A percentile compares a stretch with the other conserved stretches of the same genome.
These are phyloP conservation scores for Rhopalosiphum padi DNA, from an alignment of 1,140 invertebrate species.

Conservation along the genomic window DNA sequence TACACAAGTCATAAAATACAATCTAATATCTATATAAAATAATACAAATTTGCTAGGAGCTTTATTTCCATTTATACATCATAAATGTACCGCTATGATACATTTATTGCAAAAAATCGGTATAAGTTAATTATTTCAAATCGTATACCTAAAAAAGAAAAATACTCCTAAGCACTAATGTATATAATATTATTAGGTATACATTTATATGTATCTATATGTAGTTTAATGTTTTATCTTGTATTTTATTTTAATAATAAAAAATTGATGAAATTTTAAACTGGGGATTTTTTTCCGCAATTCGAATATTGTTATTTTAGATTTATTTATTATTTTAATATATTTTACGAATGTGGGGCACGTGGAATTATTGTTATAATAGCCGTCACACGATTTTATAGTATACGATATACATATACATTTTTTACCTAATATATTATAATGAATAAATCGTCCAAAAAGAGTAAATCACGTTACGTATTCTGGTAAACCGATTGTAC, in stretches of 20 bases:
- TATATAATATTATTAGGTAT: not conserved
- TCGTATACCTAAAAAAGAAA: not conserved
- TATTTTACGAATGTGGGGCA: not conserved
- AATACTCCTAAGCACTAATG: not conserved
- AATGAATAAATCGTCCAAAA: not conserved
- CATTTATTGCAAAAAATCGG: not conserved
- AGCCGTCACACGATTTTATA: not conserved
- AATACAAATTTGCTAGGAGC: not conserved
- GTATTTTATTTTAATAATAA: not conserved
- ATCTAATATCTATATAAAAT: not conserved
- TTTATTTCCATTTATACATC: not conserved
- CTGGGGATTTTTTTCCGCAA: not conserved
- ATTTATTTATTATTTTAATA: too few relatives aligned
- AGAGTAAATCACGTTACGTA: constrained; percentile 21
- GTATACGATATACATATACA: not conserved
- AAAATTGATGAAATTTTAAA: not conserved
- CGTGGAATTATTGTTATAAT: not conserved
- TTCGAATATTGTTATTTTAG: not conserved
- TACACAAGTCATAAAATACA: not conserved
- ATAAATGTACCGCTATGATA: not conserved
- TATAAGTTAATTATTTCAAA: not conserved
- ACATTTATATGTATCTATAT: not conserved
- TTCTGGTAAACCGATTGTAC: constrained; percentile 39
- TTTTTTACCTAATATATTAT: not conserved
- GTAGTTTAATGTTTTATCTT: not conserved